phyloP scores from a whole-genome alignment of 2,888 invertebrate species.

The Allygus modestus region DNA sequence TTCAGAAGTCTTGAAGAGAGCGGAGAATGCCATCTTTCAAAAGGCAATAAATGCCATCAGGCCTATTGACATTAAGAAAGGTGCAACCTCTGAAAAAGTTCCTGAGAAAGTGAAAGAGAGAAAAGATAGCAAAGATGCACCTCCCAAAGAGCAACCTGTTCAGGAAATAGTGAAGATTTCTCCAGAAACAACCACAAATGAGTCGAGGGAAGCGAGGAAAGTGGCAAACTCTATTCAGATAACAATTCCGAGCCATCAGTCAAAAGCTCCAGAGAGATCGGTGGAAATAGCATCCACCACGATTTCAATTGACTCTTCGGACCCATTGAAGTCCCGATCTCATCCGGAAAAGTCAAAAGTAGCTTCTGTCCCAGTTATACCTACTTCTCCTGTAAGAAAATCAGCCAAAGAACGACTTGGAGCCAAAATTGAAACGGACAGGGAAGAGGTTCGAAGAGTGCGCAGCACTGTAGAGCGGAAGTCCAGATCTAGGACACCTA shows the following conservation, averaged over 20 bases:
- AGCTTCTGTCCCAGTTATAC: conserved; percentile 36
- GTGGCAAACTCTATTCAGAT: conserved; percentile 71
- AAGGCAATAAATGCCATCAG: conserved; percentile 90
- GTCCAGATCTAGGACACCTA: conserved; percentile 61
- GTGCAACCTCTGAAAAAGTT: conserved; percentile 71
- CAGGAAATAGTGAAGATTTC: conserved; percentile 61
- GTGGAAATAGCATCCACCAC: conserved; percentile 70
- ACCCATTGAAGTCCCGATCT: conserved; percentile 29
- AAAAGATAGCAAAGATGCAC: conserved; percentile 64
- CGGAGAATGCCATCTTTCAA: conserved; percentile 94
- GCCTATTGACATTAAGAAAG: conserved; percentile 74
- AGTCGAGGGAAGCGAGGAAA: conserved; percentile 70
- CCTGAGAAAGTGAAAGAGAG: conserved; percentile 61
- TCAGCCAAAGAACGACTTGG: conserved; percentile 90
- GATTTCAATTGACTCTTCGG: conserved; percentile 66
- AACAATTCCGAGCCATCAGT: conserved; percentile 74
- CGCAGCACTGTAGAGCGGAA: conserved; percentile 62
- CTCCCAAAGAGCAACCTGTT: conserved; percentile 59
- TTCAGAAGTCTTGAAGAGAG: conserved; percentile 92
- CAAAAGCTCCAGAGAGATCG: conserved; percentile 70
- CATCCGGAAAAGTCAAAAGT: conserved; percentile 58
- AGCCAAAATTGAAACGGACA: conserved; percentile 79
- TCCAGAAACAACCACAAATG: conserved; percentile 59
- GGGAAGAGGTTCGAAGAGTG: conserved; percentile 56
- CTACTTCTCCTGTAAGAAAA: conserved; percentile 79